Percentiles rank a stretch among this genome's conserved stretches.
Conservation (phyloP, 2,797 vertebrate genomes). For the Pristis pectinata region DNA sequence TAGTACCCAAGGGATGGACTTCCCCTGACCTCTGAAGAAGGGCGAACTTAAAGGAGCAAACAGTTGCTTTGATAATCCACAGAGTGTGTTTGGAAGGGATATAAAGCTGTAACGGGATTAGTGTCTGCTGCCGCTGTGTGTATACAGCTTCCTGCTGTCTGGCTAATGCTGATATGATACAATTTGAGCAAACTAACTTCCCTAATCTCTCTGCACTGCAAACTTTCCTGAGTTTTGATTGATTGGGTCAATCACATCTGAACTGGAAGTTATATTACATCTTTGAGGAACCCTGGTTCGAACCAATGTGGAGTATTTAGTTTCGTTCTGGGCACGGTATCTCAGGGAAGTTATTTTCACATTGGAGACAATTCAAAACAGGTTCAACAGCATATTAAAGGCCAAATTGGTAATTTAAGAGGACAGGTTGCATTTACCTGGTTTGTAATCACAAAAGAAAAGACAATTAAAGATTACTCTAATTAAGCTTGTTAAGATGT, state of each 20-base stretch:
- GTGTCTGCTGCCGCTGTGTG: not conserved
- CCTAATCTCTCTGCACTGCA: slow-evolving; percentile 13
- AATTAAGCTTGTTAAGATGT: not conserved
- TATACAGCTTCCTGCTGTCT: not conserved
- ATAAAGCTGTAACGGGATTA: slow-evolving; percentile 33
- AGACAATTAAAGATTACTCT: not conserved
- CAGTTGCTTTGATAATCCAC: not conserved
- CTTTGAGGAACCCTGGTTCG: no score
- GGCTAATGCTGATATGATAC: not conserved
- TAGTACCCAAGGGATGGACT: not conserved
- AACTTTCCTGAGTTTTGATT: not conserved
- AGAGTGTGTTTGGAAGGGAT: not conserved
- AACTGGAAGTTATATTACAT: not conserved
- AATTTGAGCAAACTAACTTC: not conserved
- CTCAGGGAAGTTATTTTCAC: not conserved
- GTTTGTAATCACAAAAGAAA: not conserved
- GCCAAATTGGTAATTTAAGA: no score
- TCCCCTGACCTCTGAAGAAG: not conserved
- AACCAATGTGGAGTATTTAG: not conserved
- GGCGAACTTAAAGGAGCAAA: not conserved
- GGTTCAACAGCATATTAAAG: no score
- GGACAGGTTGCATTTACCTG: not conserved
- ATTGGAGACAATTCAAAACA: no score
- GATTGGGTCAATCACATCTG: not conserved
- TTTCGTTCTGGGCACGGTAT: not conserved